Evolutionary conservation across 2,888 invertebrate species (phyloP).

Genomic region (Lacanobia wlatinum): DNA sequence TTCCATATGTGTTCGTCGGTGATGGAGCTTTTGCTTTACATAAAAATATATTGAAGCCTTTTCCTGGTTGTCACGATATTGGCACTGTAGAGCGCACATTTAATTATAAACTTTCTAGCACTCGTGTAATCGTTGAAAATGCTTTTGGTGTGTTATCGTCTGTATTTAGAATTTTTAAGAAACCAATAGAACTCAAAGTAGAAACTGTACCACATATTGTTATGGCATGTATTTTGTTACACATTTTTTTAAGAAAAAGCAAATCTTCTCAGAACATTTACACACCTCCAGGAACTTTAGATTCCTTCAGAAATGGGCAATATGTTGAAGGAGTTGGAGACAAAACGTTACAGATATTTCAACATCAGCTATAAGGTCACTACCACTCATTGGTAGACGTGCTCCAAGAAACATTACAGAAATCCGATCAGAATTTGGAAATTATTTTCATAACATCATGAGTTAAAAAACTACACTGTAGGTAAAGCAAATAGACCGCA

Average conservation of each 20-base stretch:
- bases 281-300: background rate
- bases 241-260: background rate
- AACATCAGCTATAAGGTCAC: background rate
- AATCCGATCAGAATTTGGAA: constrained; percentile 36
- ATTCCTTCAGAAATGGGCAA: background rate
- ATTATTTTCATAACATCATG: constrained; percentile 28
- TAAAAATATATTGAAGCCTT: background rate
- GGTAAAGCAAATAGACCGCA: too few species aligned
- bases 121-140: background rate
- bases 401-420: constrained; percentile 33
- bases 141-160: background rate
- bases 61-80: background rate
- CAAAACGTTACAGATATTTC: background rate
- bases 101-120: background rate
- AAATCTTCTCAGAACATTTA: background rate
- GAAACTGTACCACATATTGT: background rate
- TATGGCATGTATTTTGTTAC: background rate
- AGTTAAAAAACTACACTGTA: background rate
- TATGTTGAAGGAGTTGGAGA: constrained; percentile 2
- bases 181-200: background rate
- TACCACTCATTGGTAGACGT: constrained; percentile 24
- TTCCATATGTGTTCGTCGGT: background rate
- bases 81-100: background rate
- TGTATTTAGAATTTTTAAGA: background rate
- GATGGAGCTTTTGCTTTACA: constrained; percentile 1